Evolutionary conservation across 2,113 vertebrate species (phyloP), one percentile per base, ranked within the genome.

Genomic region (Pelusios castaneus): DNA sequence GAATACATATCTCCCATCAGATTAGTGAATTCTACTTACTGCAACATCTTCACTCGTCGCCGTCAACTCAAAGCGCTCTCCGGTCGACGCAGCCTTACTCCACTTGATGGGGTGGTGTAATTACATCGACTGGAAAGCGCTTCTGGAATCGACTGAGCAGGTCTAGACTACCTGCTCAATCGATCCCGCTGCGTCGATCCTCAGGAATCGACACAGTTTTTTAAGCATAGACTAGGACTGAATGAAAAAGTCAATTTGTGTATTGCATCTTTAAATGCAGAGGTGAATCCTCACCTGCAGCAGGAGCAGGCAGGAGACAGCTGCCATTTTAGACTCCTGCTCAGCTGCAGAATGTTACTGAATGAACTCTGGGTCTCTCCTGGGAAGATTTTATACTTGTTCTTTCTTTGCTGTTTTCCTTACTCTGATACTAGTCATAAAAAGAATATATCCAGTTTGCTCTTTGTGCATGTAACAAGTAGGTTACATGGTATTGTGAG

Each of bases 261-360:
- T 47, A 54, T 4, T 49, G 70, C 77, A 2, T 10, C n/a, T 5
- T 63, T 41, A 47, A 51, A 34, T 85, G 41, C 29, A 87, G 25
- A 14, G 24, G 5, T 27, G 12, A 54, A 52, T 90, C 43, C 38
- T 22, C 43, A 75, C 11, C 29, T 55, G 83, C 67, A 19, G 75
- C 1, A 6, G 11, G 43, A 75, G 27, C 54, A 87, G 80, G 22
- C 38, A 41, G 54, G 0, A 0, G 27, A 89, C 10, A 88, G 55
- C 24, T 88, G 60, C 41, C 5, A 5, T 0, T 5, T n/a, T 45
- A 34, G n/a, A 8, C 31, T 89, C 54, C 83, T 80, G 25, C 0
- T 0, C 63, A 95, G 31, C 41, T 92, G 27, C 60, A 31, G 85
- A 54, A 11, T 4, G 1, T 83, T 80, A 51, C 38, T 25, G 41